Conservation (phyloP, 2,113 vertebrate species). For the Bucco capensis region DNA sequence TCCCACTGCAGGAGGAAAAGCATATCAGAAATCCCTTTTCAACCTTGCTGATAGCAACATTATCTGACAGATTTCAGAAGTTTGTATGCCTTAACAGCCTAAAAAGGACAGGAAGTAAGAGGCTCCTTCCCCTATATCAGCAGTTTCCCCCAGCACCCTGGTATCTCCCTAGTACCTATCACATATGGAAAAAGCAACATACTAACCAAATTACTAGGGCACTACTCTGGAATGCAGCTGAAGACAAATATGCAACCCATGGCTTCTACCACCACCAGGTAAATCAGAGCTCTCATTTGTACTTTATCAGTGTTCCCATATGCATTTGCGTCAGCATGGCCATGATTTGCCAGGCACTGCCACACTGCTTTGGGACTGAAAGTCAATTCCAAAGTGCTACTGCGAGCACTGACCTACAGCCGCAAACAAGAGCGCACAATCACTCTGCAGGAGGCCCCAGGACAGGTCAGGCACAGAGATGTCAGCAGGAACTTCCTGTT, state of each 20-base stretch:
- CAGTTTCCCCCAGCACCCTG: not conserved
- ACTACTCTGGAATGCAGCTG: not conserved
- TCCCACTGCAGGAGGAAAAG: not conserved
- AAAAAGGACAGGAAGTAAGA: not conserved
- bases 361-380: not conserved
- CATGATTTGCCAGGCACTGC: not conserved
- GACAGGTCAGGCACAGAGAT: not conserved
- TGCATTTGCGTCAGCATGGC: not conserved
- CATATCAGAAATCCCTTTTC: not conserved
- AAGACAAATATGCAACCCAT: not conserved
- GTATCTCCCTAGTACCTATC: not conserved
- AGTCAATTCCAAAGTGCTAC: not conserved
- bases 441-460: rapidly evolving
- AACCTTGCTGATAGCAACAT: not conserved
- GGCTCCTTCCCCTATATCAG: not conserved
- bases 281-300: not conserved
- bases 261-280: not conserved
- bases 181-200: not conserved
- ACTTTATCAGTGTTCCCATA: not conserved
- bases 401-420: rapidly evolving
- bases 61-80: not conserved
- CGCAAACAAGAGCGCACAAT: not conserved
- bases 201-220: not conserved
- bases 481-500: not conserved
- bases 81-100: not conserved